These are phyloP conservation scores for Drosophila mettleri DNA, from an alignment of 2,888 invertebrate genomes.

Conservation along the genomic window DNA sequence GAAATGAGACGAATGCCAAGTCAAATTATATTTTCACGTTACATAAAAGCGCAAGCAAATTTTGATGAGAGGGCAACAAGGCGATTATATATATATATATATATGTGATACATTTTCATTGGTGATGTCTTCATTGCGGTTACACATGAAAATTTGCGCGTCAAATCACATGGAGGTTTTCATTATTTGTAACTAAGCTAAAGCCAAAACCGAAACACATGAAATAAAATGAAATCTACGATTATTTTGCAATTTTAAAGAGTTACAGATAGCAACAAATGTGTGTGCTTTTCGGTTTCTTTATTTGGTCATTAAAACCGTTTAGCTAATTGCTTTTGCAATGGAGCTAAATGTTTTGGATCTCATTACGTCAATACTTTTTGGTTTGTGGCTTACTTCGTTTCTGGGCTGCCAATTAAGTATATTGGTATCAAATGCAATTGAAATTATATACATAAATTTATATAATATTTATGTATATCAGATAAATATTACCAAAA, in stretches of 20 bases:
- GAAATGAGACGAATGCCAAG: slow-evolving; percentile 50
- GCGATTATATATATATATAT: neutral
- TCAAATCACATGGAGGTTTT: slow-evolving; percentile 34
- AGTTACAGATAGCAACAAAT: slow-evolving; percentile 18
- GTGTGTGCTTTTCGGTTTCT: slow-evolving; percentile 50
- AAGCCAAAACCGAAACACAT: slow-evolving; percentile 36
- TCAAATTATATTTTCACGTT: slow-evolving; percentile 55
- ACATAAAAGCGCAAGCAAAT: slow-evolving; percentile 71
- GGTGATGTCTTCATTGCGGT: slow-evolving; percentile 48
- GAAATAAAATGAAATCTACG: slow-evolving; percentile 43
- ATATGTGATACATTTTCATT: slow-evolving; percentile 28
- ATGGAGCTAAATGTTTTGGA: slow-evolving; percentile 42
- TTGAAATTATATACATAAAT: neutral
- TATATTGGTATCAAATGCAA: neutral
- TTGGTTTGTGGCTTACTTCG: neutral
- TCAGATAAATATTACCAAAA: slow-evolving; percentile 7
- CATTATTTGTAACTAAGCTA: slow-evolving; percentile 12
- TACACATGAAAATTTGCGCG: slow-evolving; percentile 53
- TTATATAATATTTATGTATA: neutral
- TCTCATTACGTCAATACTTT: slow-evolving; percentile 29
- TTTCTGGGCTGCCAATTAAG: neutral
- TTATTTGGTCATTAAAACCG: slow-evolving; percentile 61
- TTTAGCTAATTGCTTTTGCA: slow-evolving; percentile 69
- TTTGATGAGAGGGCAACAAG: slow-evolving; percentile 44
- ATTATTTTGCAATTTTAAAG: slow-evolving; percentile 21